These are phyloP conservation scores for Eospalax fontanierii DNA, from an alignment of 2,797 vertebrate species.

Conservation along the genomic window DNA sequence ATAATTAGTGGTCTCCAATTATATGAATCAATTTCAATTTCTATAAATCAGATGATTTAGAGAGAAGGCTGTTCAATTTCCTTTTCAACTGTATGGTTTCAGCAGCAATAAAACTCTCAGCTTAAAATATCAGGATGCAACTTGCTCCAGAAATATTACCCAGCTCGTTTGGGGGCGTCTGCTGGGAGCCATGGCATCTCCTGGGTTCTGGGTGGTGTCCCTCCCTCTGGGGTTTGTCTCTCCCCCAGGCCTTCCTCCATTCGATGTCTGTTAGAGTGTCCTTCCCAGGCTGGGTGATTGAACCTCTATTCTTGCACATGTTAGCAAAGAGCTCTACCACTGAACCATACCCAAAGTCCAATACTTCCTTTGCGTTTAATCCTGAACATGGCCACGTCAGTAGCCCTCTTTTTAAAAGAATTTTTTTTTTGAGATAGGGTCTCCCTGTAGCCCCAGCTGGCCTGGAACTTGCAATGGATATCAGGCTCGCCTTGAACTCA, in stretches of 20 bases:
- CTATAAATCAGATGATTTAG: conserved; percentile 88
- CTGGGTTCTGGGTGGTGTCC: not conserved
- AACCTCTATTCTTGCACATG: not conserved
- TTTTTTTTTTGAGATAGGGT: too few species aligned
- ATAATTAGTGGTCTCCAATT: conserved; percentile 87
- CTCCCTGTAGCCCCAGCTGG: too few species aligned
- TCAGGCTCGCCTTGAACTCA: too few species aligned
- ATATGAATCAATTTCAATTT: conserved; percentile 87
- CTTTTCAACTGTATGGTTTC: conserved; percentile 82
- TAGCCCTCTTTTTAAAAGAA: too few species aligned
- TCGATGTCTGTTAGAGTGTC: not conserved
- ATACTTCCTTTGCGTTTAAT: not conserved
- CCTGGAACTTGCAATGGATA: too few species aligned
- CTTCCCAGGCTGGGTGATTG: not conserved
- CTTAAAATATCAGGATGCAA: conserved; percentile 81
- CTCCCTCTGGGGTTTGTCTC: too few species aligned
- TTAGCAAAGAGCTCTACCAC: not conserved
- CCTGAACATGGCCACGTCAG: not conserved
- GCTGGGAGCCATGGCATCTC: not conserved
- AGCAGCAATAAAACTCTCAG: conserved; percentile 84
- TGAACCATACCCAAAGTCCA: too few species aligned
- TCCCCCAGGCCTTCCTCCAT: not conserved
- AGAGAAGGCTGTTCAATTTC: conserved; percentile 85
- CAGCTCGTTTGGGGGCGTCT: not conserved
- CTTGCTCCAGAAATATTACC: conserved; percentile 73